These are phyloP conservation scores for Tragelaphus scriptus DNA, from an alignment of 2,113 vertebrate genomes.

Conservation along the genomic window DNA sequence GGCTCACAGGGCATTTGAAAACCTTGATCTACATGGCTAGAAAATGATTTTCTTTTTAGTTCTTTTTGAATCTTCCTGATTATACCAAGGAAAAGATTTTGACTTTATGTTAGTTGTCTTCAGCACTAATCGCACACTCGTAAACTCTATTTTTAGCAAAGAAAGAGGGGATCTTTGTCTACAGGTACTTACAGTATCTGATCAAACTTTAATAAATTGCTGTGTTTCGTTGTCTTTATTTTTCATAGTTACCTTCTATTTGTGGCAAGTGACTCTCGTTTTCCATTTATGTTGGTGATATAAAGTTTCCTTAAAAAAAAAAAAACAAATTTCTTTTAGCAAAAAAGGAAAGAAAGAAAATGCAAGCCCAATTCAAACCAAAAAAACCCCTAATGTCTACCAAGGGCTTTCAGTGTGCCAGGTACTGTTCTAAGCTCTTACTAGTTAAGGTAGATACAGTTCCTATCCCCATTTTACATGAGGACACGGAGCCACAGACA, in stretches of 20 bases:
- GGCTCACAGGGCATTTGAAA: not conserved
- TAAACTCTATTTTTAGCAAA: not conserved
- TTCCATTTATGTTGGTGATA: slow-evolving; percentile 5
- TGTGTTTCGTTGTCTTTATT: not conserved
- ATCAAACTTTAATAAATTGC: not conserved
- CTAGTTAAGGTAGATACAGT: not conserved
- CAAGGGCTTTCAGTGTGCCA: not conserved
- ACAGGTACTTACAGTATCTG: not conserved
- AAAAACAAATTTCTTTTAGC: not conserved
- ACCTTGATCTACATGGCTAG: not conserved
- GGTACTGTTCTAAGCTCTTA: not conserved
- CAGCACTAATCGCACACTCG: not conserved
- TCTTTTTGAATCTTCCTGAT: not conserved
- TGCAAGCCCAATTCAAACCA: not conserved
- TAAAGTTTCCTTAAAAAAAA: slow-evolving; percentile 20
- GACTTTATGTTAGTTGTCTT: not conserved
- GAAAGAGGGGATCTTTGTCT: not conserved
- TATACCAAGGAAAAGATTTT: not conserved
- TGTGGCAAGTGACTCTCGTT: slow-evolving; percentile 18
- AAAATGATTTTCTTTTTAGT: not conserved
- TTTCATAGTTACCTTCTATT: slow-evolving; percentile 27
- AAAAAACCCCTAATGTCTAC: not conserved
- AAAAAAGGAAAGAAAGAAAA: not conserved
- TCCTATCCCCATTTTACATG: not conserved
- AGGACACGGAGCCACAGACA: not conserved